Base-by-base conservation (phyloP, 2,113 vertebrate species). In the Oenanthe melanoleuca region DNA sequence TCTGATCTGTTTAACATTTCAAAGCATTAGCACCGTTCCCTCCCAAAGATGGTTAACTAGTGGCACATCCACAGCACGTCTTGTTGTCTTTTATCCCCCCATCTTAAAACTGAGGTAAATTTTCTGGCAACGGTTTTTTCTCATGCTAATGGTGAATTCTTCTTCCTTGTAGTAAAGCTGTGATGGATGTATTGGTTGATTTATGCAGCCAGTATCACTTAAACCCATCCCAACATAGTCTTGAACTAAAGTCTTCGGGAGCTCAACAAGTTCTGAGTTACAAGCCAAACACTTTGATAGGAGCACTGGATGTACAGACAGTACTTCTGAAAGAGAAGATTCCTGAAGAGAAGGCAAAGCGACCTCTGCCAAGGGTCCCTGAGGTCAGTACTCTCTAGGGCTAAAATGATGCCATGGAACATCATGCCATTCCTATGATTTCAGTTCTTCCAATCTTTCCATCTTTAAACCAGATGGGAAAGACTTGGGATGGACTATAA, bases 181-280 rank as follows among this genome's bases (percentile, higher is more conserved):
- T 99, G 98, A 99, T 99, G 99, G 99, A 99, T 97, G 94, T 99
- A 1, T 96, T 99, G 97, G 99, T 99, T n/a, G 99, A 99, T 49
- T 96, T 99, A 69, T 99, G 99, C 92, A 98, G 99, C 94, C 98
- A 98, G 66, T 97, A 99, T 95, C 99, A 93, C 94, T 98, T 99
- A 89, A 99, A 99, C 92, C 99, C 99, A 29, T 98, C 98, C 29
- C 98, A 99, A 65, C 98, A 99, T 61, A 98, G 98, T 56, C 97
- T 99, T 94, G 99, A 99, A 93, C 97, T 99, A 92, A 96, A 98
- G 79, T 98, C 99, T 42, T 93, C 97, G 0, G 98, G 98, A 77
- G 96, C 97, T 66, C 97, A 97, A 16, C 98, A 98, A 86, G 96
- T 98, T 70, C 83, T 99, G 96, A 98, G 96, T 95, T 99, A 99